Base-by-base conservation (phyloP, 2,888 invertebrate species). In the Dynastes grantii region DNA sequence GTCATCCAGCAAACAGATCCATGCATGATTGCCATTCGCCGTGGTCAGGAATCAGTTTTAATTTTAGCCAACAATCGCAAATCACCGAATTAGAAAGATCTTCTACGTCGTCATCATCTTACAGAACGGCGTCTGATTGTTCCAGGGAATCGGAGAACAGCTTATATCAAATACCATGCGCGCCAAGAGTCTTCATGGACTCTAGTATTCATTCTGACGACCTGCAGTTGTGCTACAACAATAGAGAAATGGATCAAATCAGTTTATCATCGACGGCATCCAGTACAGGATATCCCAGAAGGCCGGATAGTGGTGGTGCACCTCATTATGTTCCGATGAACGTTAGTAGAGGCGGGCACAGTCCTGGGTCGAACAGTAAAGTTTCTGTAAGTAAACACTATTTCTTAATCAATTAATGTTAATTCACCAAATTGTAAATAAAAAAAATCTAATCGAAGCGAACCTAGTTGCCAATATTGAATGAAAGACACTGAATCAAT, bases 211-310 rank as follows among this genome's bases (percentile, higher is more conserved):
- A 90, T 83, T 91, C 91, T 63, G 92, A 92, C 83, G 92, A 92
- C 83, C 85, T 91, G 82, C 85, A 87, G 78, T 88, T 86, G 81
- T 82, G 90, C 82, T 90, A 89, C 83, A 88, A 89, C 70, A 88
- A 88, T 80, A 88, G 92, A 80, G 92, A 92, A 84, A 90, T 90
- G 49, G 92, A 93, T 85, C 91, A 92, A 86, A 90, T 92, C 85
- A 92, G 92, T 86, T 88, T 92, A 80, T 92, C 92, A 58, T 92
- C 92, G 11, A 90, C 90, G 2, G 90, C 92, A 22, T 92, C 92
- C 76, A 92, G 92, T 85, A 91, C 90, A 63, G 91, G 91, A 76
- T 87, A 88, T 82, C 90, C 91, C 61, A 89, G 90, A 85, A 86
- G 91, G 81, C 90, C 90, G 13, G 90, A 89, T 81, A 90, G 90